These are phyloP conservation scores for Eucidaris tribuloides DNA, from an alignment of 35 echinoderm and acorn worm species.

Conservation along the genomic window DNA sequence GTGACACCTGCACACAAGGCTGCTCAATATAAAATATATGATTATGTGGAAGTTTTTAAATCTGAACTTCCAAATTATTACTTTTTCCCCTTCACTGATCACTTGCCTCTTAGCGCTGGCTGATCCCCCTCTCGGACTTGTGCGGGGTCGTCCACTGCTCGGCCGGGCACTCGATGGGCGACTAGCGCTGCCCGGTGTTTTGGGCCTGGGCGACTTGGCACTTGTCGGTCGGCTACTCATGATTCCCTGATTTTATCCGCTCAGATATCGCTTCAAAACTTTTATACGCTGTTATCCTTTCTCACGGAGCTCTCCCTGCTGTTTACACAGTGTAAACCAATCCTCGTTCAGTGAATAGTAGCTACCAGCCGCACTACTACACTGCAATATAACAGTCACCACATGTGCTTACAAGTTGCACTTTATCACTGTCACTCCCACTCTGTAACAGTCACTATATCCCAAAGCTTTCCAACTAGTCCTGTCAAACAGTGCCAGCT, in stretches of 20 bases:
- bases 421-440: background rate
- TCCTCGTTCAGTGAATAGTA: background rate
- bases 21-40: too few relatives aligned
- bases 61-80: too few relatives aligned
- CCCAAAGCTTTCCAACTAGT: background rate
- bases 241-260: background rate
- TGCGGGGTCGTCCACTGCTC: conserved; percentile 29
- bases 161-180: conserved; percentile 42
- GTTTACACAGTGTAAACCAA: background rate
- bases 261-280: background rate
- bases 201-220: conserved; percentile 3
- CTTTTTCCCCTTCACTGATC: background rate
- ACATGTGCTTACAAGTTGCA: background rate
- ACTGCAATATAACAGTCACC: background rate
- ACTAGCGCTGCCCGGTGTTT: background rate
- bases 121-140: conserved; percentile 38
- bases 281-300: background rate
- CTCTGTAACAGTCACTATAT: background rate
- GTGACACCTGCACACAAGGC: too few relatives aligned
- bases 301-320: background rate
- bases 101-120: conserved; percentile 46
- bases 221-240: conserved; percentile 44
- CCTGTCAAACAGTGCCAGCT: background rate
- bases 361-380: background rate
- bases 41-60: too few relatives aligned